These are phyloP conservation scores for Poeciliopsis presidionis DNA, from an alignment of 2,797 vertebrate species.

Conservation along the genomic window DNA sequence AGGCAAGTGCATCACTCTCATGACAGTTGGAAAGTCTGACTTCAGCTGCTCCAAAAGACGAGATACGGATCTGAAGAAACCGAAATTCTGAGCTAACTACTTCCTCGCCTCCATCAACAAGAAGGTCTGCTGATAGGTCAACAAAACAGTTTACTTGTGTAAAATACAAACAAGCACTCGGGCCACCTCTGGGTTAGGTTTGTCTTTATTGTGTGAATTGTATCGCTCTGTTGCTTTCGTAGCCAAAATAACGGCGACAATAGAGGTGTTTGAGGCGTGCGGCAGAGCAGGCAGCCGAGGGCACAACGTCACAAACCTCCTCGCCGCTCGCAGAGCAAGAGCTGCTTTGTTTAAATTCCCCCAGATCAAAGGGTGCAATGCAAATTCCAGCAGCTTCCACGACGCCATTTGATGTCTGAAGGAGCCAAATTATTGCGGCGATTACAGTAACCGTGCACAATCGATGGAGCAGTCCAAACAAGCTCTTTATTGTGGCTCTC, in stretches of 20 bases:
- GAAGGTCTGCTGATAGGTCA: constrained; percentile 25
- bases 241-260: constrained; percentile 67
- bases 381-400: constrained; percentile 78
- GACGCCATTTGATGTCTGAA: constrained; percentile 77
- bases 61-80: background rate
- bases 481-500: constrained; percentile 76
- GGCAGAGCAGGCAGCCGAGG: constrained; percentile 26
- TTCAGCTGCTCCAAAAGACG: background rate
- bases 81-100: background rate
- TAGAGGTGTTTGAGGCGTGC: constrained; percentile 49
- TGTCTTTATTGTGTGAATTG: constrained; percentile 52
- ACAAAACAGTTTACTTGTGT: constrained; percentile 53
- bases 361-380: constrained; percentile 79
- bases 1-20: background rate
- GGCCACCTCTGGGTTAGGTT: constrained; percentile 58
- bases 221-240: constrained; percentile 62
- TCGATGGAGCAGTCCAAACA: constrained; percentile 66
- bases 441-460: constrained; percentile 75
- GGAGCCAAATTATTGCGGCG: constrained; percentile 76
- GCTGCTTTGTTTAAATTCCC: constrained; percentile 76
- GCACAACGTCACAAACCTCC: constrained; percentile 69
- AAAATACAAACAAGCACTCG: constrained; percentile 37
- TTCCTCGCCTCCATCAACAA: constrained; percentile 15
- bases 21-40: background rate
- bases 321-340: constrained; percentile 58